Base-by-base conservation (phyloP, 2,797 vertebrate species). In the Clarias fuscus region DNA sequence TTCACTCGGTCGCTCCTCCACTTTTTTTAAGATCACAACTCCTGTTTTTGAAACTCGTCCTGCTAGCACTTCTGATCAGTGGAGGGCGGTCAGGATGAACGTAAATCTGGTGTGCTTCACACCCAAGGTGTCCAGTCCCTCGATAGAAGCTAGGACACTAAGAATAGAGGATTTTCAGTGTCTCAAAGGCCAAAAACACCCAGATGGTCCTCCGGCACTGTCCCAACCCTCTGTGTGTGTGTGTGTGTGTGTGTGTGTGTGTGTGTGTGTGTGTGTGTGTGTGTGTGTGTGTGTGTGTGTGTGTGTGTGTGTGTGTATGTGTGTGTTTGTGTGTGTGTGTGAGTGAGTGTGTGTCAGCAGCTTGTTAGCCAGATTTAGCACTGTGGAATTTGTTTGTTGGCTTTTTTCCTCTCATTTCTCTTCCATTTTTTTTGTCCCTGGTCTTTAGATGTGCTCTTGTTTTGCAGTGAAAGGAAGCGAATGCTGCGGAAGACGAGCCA, bases 311-410 rank as follows among this genome's bases (percentile, higher is more conserved):
- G 72, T 77, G 73, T 76, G 75, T 91, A 85, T 91, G 30, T 30
- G 30, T 30, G 30, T 30, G 30, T 30, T 1, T 30, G 30, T 30
- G 30, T 30, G 30, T 30, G 30, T 30, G 30, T 30, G 30, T 30
- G 30, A 1, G 30, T 30, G 30, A 1, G 33, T 43, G 33, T 64
- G 61, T 92, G 91, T 91, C 92, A 87, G 86, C 89, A 89, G 83
- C 78, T 1, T 0, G 90, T 89, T 90, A 86, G 89, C 92, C 90
- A 86, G 82, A 91, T 93, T 94, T 93, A 92, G 93, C 93, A 88
- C 90, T 91, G 91, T 92, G 93, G 93, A 94, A 93, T 93, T 92
- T 92, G 91, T 94, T 94, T 93, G 93, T 93, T 90, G 91, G 90
- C 88, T 92, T 94, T 94, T 43, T 93, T 89, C 92, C 90, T 48